phyloP scores from a whole-genome alignment of 2,113 vertebrate species.

The Probosciger aterrimus region DNA sequence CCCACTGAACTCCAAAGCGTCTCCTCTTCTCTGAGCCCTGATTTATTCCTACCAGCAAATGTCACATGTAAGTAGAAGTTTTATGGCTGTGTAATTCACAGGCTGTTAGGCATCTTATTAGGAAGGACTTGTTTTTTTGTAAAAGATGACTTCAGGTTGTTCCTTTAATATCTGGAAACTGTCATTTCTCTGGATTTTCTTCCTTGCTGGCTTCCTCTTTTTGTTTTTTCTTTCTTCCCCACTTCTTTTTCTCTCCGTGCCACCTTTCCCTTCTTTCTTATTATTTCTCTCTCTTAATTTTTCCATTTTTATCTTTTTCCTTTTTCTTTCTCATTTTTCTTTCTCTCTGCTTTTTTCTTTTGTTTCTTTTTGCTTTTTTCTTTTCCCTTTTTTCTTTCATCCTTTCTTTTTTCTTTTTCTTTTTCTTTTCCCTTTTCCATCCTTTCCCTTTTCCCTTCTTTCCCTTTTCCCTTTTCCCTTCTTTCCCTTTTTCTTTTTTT shows the following conservation, averaged over 20 bases:
- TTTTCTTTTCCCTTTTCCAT: no score
- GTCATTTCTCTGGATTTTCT: neutral
- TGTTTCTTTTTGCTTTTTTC: neutral
- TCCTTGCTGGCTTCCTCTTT: neutral
- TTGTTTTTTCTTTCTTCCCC: no score
- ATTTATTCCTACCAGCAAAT: conserved; percentile 21
- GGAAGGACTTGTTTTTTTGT: neutral
- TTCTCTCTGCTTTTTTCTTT: fast-evolving
- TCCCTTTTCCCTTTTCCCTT: fast-evolving
- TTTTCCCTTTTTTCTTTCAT: neutral
- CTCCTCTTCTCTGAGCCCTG: neutral
- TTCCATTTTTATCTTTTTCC: fast-evolving
- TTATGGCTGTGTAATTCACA: conserved; percentile 11
- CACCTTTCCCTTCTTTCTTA: no score
- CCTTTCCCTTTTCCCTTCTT: no score
- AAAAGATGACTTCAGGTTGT: neutral
- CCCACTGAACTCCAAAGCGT: neutral
- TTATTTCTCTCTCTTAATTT: fast-evolving
- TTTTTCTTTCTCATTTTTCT: neutral
- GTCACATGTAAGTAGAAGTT: neutral
- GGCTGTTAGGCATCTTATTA: conserved; percentile 38
- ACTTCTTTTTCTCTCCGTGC: neutral
- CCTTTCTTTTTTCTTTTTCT: no score
- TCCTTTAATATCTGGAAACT: neutral
- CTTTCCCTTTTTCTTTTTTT: fast-evolving